Percentiles rank a stretch among this genome's conserved stretches.
Evolutionary conservation across 1,140 invertebrate species (phyloP).

Genomic region (Dermatophagoides farinae): DNA sequence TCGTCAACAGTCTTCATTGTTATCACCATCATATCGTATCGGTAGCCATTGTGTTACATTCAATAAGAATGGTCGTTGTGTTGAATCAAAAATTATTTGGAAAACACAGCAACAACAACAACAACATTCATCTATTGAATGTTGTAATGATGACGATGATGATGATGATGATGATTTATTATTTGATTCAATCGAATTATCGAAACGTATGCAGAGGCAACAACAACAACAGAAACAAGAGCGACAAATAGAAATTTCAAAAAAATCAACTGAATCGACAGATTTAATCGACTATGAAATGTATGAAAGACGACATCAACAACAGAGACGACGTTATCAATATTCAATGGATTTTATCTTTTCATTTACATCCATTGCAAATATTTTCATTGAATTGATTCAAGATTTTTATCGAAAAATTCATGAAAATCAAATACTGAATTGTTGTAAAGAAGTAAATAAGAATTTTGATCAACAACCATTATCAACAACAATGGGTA

Average conservation of each 20-base stretch:
- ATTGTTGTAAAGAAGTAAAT: background rate
- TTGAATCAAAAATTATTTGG: slow-evolving; percentile 1
- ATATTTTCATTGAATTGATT: background rate
- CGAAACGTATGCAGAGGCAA: too few relatives aligned
- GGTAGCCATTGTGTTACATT: slow-evolving; percentile 3
- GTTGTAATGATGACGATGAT: background rate
- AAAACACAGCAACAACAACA: background rate
- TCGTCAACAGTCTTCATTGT: too few relatives aligned
- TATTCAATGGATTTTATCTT: slow-evolving; percentile 5
- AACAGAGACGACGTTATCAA: background rate
- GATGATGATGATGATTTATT: background rate
- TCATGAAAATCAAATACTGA: background rate
- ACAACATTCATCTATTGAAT: background rate
- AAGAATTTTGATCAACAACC: background rate
- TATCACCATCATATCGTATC: too few relatives aligned
- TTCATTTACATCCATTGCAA: background rate
- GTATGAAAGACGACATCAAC: background rate
- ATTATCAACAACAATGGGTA: background rate
- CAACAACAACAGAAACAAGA: too few relatives aligned
- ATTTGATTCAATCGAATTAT: too few relatives aligned
- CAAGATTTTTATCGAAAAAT: background rate
- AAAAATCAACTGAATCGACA: background rate
- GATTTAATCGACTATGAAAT: too few relatives aligned
- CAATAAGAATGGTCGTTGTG: background rate
- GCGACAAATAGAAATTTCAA: too few relatives aligned